These are phyloP conservation scores for Pyrgus malvae DNA, from an alignment of 2,888 invertebrate species.

Conservation along the genomic window DNA sequence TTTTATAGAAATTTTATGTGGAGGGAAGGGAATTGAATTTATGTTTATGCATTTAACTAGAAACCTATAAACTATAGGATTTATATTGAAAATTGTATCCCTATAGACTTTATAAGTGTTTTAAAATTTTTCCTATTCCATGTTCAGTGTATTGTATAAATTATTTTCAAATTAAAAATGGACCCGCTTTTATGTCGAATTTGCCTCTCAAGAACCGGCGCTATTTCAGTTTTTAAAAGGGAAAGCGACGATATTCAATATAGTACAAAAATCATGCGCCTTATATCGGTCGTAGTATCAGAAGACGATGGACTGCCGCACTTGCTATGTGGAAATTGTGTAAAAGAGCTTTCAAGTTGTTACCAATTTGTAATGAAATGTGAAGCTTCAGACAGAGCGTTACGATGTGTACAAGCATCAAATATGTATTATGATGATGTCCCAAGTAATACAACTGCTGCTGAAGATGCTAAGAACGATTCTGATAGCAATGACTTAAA, in stretches of 20 bases:
- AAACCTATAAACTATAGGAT: too few relatives aligned
- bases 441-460: slow-evolving; percentile 17
- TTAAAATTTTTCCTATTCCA: too few relatives aligned
- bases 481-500: slow-evolving; percentile 32
- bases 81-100: too few relatives aligned
- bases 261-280: slow-evolving; percentile 58
- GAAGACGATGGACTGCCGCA: slow-evolving; percentile 65
- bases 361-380: slow-evolving; percentile 64
- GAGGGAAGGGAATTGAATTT: too few relatives aligned
- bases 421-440: neutral
- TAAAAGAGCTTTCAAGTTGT: slow-evolving; percentile 50
- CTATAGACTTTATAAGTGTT: too few relatives aligned
- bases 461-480: slow-evolving; percentile 39
- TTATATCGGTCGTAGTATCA: slow-evolving; percentile 53
- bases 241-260: slow-evolving; percentile 52
- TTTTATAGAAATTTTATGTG: too few relatives aligned
- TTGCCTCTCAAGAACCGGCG: slow-evolving; percentile 59
- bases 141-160: too few relatives aligned
- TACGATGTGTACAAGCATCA: slow-evolving; percentile 47
- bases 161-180: slow-evolving; percentile 31
- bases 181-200: slow-evolving; percentile 56
- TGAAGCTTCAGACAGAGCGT: slow-evolving; percentile 57
- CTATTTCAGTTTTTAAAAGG: slow-evolving; percentile 55
- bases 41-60: too few relatives aligned
- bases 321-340: slow-evolving; percentile 58